Conservation (phyloP, 2,113 vertebrate genomes). For the Esox niger region DNA sequence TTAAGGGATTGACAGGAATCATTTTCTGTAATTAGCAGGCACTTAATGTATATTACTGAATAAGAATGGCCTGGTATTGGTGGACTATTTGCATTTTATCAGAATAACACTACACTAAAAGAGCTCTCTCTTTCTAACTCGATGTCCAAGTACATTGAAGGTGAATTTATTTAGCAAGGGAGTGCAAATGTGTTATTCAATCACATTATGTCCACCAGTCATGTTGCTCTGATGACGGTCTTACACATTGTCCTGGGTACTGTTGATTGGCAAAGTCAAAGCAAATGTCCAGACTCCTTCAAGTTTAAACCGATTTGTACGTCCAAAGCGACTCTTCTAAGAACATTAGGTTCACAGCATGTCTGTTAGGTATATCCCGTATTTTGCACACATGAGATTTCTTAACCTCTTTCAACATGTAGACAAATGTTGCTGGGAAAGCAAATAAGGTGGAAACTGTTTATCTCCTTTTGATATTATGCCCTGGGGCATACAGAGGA, state of each 20-base stretch:
- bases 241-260: not conserved
- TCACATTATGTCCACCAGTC: too few relatives aligned
- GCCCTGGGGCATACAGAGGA: slow-evolving; percentile 28
- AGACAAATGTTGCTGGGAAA: slow-evolving; percentile 52
- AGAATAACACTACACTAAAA: too few relatives aligned
- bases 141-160: not conserved
- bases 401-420: slow-evolving; percentile 30
- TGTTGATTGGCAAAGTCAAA: not conserved
- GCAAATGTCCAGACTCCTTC: not conserved
- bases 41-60: slow-evolving; percentile 27
- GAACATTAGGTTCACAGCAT: slow-evolving; percentile 19
- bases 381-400: slow-evolving; percentile 41
- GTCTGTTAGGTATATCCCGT: slow-evolving; percentile 38
- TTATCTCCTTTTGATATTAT: slow-evolving; percentile 42
- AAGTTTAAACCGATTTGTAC: not conserved
- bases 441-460: slow-evolving; percentile 60
- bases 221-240: not conserved
- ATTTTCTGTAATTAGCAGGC: slow-evolving; percentile 32
- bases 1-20: slow-evolving; percentile 17
- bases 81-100: not conserved
- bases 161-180: too few relatives aligned
- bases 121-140: not conserved
- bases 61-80: slow-evolving; percentile 15
- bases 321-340: not conserved
- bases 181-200: too few relatives aligned